Evolutionary conservation across 2,797 vertebrate genomes (phyloP).

Genomic region (Etheostoma perlongum): DNA sequence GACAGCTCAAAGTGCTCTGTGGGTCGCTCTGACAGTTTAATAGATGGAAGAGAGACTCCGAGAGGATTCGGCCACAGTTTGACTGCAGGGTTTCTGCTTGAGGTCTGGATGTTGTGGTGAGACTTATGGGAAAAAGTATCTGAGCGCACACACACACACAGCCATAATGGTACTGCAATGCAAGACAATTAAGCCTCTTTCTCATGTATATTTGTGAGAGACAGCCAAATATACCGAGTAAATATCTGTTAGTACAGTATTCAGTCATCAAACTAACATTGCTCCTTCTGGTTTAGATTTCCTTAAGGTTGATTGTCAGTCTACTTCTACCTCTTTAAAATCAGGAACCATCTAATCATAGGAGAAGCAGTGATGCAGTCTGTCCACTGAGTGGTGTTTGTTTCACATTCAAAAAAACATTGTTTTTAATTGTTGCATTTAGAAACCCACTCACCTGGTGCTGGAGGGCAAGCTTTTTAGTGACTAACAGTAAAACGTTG

Average conservation of each 20-base stretch:
- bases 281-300: neutral
- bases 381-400: slow-evolving; percentile 33
- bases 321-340: neutral
- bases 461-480: no score
- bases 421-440: no score
- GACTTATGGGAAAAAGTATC: neutral
- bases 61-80: neutral
- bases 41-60: neutral
- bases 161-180: slow-evolving; percentile 11
- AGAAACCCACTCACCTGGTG: no score
- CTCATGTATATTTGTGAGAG: neutral
- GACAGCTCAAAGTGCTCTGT: neutral
- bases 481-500: no score
- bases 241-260: neutral
- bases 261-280: neutral
- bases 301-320: neutral
- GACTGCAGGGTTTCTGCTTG: slow-evolving; percentile 6
- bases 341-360: neutral
- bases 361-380: neutral
- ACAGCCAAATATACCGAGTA: neutral
- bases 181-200: slow-evolving; percentile 10
- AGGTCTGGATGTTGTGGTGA: slow-evolving; percentile 24
- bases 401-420: no score
- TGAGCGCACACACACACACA: neutral
- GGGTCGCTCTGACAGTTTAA: slow-evolving; percentile 3